These are phyloP conservation scores for Cephus pulcher DNA, from an alignment of 2,888 invertebrate species.

Conservation along the genomic window DNA sequence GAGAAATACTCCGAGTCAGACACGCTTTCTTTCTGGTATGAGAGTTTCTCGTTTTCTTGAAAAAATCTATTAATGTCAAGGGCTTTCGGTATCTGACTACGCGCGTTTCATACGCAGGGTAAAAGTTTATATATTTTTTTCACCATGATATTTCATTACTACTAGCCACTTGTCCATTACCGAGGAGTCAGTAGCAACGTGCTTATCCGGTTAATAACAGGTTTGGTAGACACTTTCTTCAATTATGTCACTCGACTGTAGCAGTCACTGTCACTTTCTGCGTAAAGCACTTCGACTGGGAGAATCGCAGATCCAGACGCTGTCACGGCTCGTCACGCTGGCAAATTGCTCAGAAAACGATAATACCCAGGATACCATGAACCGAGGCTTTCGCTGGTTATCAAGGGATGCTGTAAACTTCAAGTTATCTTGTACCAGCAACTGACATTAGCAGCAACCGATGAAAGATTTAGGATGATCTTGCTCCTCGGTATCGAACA, in stretches of 20 bases:
- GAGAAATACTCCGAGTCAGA: background rate
- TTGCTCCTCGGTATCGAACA: constrained; percentile 6
- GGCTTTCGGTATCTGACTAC: background rate
- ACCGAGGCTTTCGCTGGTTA: background rate
- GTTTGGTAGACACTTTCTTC: constrained; percentile 47
- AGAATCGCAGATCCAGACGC: constrained; percentile 33
- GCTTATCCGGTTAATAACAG: constrained; percentile 41
- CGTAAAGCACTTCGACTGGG: constrained; percentile 16
- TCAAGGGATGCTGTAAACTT: background rate
- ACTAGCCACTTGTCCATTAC: background rate
- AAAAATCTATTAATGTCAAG: background rate
- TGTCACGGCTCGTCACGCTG: constrained; percentile 36
- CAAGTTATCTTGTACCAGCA: background rate
- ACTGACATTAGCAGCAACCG: background rate
- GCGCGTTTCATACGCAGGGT: background rate
- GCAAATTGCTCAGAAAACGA: constrained; percentile 38
- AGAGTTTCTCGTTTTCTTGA: background rate
- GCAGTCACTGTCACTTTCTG: constrained; percentile 39
- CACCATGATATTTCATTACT: background rate
- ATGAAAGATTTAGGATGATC: background rate
- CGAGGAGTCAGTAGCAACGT: constrained; percentile 7
- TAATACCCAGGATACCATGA: constrained; percentile 15
- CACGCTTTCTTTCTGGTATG: background rate
- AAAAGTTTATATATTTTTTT: background rate
- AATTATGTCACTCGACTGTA: constrained; percentile 42